Percentiles rank a stretch among this genome's conserved stretches.
Conservation (phyloP, 2,888 invertebrate species). For the Drosophila neoperkinsi region DNA sequence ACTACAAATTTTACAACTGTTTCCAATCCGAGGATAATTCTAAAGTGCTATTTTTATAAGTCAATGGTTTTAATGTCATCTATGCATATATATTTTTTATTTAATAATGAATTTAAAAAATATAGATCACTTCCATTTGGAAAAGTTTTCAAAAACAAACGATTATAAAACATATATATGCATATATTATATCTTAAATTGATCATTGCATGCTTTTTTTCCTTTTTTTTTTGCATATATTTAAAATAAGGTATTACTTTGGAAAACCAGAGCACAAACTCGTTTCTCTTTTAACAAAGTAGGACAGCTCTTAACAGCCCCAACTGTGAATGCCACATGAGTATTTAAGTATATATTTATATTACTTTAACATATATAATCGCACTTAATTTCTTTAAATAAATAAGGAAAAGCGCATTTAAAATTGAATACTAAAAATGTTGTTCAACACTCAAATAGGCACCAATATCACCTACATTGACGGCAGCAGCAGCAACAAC, state of each 20-base stretch:
- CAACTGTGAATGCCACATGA: constrained; percentile 18
- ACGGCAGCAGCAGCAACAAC: constrained; percentile 62
- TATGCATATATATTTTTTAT: not conserved
- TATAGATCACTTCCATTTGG: too few relatives aligned
- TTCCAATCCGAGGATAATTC: too few relatives aligned
- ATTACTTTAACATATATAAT: constrained; percentile 6
- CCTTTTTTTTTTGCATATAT: too few relatives aligned
- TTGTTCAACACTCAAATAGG: constrained; percentile 26
- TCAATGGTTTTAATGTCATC: not conserved
- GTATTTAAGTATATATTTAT: constrained; percentile 33
- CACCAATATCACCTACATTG: constrained; percentile 82
- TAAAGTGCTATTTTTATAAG: not conserved
- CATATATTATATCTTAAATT: too few relatives aligned
- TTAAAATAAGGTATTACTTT: too few relatives aligned
- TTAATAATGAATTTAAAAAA: too few relatives aligned
- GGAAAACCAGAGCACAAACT: too few relatives aligned
- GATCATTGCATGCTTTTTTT: too few relatives aligned
- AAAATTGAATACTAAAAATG: not conserved
- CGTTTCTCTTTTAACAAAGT: not conserved
- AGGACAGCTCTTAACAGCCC: not conserved
- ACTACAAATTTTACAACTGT: not conserved
- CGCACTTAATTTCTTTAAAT: not conserved
- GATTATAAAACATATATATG: too few relatives aligned
- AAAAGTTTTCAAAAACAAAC: too few relatives aligned
- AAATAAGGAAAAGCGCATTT: not conserved